A percentile compares a stretch with the other conserved stretches of the same genome.
Conservation (phyloP, 2,113 vertebrate genomes). For the Protomyctophum bolini region DNA sequence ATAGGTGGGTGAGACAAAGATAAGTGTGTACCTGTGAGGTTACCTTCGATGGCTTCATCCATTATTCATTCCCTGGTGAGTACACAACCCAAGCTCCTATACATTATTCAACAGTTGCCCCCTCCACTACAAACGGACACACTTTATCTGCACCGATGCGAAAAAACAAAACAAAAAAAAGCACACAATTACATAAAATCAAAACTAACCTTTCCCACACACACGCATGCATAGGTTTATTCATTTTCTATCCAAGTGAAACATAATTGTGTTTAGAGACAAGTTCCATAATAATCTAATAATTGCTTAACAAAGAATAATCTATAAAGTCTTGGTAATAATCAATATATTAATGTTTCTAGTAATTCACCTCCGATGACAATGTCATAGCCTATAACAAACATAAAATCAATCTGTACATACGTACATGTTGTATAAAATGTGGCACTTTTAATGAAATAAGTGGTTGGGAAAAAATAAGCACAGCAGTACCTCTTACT, state of each 20-base stretch:
- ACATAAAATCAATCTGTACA: neutral
- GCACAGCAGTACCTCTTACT: neutral
- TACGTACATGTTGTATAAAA: neutral
- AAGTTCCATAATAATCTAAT: neutral
- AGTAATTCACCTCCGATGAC: neutral
- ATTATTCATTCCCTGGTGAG: conserved; percentile 78
- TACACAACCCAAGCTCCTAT: conserved; percentile 73
- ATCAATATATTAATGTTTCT: neutral
- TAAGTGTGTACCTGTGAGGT: conserved; percentile 71
- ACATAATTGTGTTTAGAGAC: neutral
- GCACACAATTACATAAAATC: conserved; percentile 8
- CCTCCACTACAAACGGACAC: conserved; percentile 39
- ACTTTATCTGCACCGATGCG: conserved; percentile 25
- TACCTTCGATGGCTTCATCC: conserved; percentile 77
- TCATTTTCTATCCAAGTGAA: conserved; percentile 5
- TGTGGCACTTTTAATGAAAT: too few relatives aligned
- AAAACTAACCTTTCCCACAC: conserved; percentile 15
- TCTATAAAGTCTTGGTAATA: neutral
- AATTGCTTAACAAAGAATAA: neutral
- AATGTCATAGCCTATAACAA: neutral
- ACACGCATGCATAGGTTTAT: neutral
- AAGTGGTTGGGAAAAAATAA: neutral
- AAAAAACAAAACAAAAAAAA: conserved; percentile 1
- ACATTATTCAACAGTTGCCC: conserved; percentile 74
- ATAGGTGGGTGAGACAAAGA: conserved; percentile 58